phyloP scores from a whole-genome alignment of 2,797 vertebrate species.

The Channa striata region DNA sequence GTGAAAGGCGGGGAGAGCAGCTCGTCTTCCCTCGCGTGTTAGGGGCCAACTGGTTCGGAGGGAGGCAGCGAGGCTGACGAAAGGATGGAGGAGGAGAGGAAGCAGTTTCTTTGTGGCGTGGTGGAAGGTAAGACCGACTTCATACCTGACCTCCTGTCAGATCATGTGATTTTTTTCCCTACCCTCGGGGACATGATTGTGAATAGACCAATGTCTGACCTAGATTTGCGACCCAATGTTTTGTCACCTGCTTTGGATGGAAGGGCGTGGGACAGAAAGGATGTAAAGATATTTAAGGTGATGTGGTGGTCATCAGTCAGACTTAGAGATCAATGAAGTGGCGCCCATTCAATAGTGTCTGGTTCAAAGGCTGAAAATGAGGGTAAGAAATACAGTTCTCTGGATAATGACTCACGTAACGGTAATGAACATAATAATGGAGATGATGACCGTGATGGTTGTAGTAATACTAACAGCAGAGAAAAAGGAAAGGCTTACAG shows the following conservation, averaged over 20 bases:
- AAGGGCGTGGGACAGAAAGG: not conserved
- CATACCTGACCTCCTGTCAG: slow-evolving; percentile 45
- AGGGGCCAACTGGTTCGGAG: slow-evolving; percentile 34
- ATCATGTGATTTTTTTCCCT: slow-evolving; percentile 45
- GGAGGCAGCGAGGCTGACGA: slow-evolving; percentile 27
- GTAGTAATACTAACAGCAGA: not conserved
- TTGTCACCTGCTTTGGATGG: slow-evolving; percentile 7
- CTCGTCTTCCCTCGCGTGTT: slow-evolving; percentile 38
- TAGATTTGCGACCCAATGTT: slow-evolving; percentile 34
- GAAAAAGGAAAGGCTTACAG: not conserved
- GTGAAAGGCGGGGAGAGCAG: slow-evolving; percentile 48
- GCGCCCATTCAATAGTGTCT: slow-evolving; percentile 27
- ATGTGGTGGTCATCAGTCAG: slow-evolving; percentile 44
- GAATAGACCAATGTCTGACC: slow-evolving; percentile 54
- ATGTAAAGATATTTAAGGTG: slow-evolving; percentile 35
- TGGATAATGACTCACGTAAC: not conserved
- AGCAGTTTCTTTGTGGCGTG: slow-evolving; percentile 84
- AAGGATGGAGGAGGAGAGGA: slow-evolving; percentile 81
- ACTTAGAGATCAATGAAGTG: slow-evolving; percentile 45
- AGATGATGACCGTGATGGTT: not conserved
- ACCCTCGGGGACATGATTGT: slow-evolving; percentile 12
- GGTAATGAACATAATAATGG: not conserved
- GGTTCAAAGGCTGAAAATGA: slow-evolving; percentile 26
- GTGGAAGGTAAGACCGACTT: slow-evolving; percentile 84
- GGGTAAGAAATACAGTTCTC: not conserved